Base-by-base conservation (phyloP, 1,140 invertebrate species). In the Ruditapes philippinarum region DNA sequence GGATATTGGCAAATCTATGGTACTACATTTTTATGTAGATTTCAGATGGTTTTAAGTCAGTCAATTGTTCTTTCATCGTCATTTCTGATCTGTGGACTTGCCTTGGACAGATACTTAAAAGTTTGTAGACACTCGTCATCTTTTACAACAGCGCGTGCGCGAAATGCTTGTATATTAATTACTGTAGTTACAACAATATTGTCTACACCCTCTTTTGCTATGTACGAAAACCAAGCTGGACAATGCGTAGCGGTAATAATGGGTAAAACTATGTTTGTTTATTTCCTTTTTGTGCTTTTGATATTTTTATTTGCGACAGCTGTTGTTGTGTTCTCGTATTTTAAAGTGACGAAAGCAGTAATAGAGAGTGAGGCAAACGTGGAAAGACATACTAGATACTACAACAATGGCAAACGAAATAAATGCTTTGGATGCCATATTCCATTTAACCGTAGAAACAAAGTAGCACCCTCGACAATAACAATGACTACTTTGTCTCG, bases 11-110 rank as follows among this genome's bases (percentile, higher is more conserved):
- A 28, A n/a, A 7, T 45, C 22, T 86, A 38, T 33, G 84, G 84
- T 38, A 78, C 17, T 5, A 42, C 19, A 9, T 17, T 38, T 11
- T 0, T 86, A 28, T 86, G 84, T 49, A 31, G 28, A 28, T 9
- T 62, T 5, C 84, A 86, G 54, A 86, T 86, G 84, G 60, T 86
- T 65, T 31, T 78, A 28, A 86, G 84, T 49, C 84, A 86, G 57
- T 42, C 73, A 11, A 9, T 86, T 1, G 84, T 86, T 12, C 38
- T 86, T 31, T 86, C 84, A 11, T 86, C 84, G 19, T 1, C 73
- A 17, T 86, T 86, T 38, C 51, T 78, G 17, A 86, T 86, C n/a
- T 60, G 84, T 49, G 84, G 70, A n/a, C 49, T 86, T 12, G 84
- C 84, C 1, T 14, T 86, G 40, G 84, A 86, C 22, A 49, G 84